Percentiles rank a stretch among this genome's conserved stretches.
phyloP scores from a whole-genome alignment of 1,140 invertebrate species.

The Rhyacophila brunnea region DNA sequence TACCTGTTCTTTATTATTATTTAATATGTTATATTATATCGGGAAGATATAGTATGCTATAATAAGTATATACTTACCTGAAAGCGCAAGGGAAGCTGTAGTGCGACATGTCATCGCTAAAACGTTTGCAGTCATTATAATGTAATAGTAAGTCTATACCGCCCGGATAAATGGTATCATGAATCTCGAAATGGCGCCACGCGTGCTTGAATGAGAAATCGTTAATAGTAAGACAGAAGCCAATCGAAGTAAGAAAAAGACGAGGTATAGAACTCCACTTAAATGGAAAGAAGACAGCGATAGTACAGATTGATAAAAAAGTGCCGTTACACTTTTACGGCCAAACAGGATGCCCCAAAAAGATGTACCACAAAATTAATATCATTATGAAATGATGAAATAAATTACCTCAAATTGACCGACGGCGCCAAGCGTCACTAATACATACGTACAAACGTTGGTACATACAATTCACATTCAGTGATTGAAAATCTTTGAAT shows the following conservation, averaged over 20 bases:
- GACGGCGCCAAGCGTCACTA: conserved; percentile 17
- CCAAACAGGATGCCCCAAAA: conserved; percentile 28
- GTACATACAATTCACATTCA: too few species aligned
- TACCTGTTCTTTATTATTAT: too few species aligned
- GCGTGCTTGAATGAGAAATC: conserved; percentile 14
- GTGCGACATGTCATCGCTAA: too few species aligned
- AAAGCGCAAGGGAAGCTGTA: too few species aligned
- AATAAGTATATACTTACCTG: too few species aligned
- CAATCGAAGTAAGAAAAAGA: not conserved
- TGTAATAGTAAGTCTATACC: too few species aligned
- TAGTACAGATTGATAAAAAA: conserved; percentile 18
- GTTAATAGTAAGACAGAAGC: conserved; percentile 22
- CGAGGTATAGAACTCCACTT: too few species aligned
- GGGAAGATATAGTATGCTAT: too few species aligned
- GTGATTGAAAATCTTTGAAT: not conserved
- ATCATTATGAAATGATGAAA: conserved; percentile 34
- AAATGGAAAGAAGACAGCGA: not conserved
- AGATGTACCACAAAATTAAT: conserved; percentile 32
- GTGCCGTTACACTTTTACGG: conserved; percentile 25
- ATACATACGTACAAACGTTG: too few species aligned
- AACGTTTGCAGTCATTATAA: too few species aligned
- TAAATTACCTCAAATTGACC: conserved; percentile 33
- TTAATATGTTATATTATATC: too few species aligned
- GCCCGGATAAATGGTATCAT: too few species aligned
- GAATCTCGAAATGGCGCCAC: not conserved